Evolutionary conservation across 2,113 vertebrate genomes (phyloP), one percentile per base, ranked within the genome.

Genomic region (Aramus guarauna): DNA sequence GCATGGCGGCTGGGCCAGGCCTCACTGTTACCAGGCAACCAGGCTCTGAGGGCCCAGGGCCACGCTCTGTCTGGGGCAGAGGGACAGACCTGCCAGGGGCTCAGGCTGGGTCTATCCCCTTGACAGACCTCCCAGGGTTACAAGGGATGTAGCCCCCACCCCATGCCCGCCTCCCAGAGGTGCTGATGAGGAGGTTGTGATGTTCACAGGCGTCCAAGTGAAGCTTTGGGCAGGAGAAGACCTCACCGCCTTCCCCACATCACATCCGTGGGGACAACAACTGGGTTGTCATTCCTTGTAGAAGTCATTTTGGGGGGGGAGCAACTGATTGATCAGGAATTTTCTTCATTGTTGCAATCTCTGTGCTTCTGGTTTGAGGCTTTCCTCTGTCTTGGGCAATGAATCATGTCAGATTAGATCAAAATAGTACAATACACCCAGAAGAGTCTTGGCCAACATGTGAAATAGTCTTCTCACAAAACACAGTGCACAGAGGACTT

Each of bases 11-110:
- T 5, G 1, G 22, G 23, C 12, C 43, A 52, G 76, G 36, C 37
- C 45, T 39, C 0, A 0, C n/a, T 1, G 53, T 87, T 75, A 34
- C 88, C 52, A 55, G 30, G 91, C 12, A 64, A 50, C 47, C 22
- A 11, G 48, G 20, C 20, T 26, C 22, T 36, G 15, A 20, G 12
- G 21, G 7, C 12, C 24, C 12, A 56, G 23, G 21, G 34, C 73
- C 2, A 0, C 0, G 1, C 11, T 48, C n/a, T 12, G 15, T 53
- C 13, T 13, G 0, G 13, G 26, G n/a, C 47, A 74, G 47, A 47
- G 21, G 34, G 45, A 55, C 18, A 53, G 64, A 50, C 4, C 11
- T 71, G 19, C 32, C 0, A 0, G 23, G 34, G 12, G 23, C 10
- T 53, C 39, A 27, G 37, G 12, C 27, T 36, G 37, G 9, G 26